Evolutionary conservation across 92 coral and sea anemone species (phyloP).

Genomic region (Bergia puertoricense): DNA sequence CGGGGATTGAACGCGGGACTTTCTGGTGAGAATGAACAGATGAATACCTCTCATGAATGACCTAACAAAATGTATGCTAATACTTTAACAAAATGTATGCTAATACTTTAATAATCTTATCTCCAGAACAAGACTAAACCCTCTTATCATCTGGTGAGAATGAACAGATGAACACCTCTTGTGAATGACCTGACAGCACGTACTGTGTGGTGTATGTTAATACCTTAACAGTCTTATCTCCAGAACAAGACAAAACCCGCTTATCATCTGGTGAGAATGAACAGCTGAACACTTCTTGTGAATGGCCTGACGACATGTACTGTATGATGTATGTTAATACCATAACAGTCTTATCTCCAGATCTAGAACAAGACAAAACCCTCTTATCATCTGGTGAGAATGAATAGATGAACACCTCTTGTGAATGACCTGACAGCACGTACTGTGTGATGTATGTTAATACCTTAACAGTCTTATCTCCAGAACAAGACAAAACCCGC

Average conservation of each 20-base stretch:
- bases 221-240: conserved; percentile 94
- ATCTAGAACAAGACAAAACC: conserved; percentile 84
- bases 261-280: conserved; percentile 85
- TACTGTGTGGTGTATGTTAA: too few species aligned
- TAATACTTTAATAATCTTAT: conserved; percentile 83
- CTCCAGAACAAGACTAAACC: conserved; percentile 88
- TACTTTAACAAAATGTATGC: conserved; percentile 67
- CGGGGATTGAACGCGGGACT: too few species aligned
- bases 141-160: conserved; percentile 81
- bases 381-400: conserved; percentile 82
- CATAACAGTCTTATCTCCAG: conserved; percentile 92
- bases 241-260: conserved; percentile 81
- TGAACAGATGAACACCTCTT: conserved; percentile 59
- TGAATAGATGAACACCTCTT: conserved; percentile 59
- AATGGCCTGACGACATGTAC: too few species aligned
- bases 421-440: too few species aligned
- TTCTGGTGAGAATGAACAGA: conserved; percentile 86
- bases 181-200: too few species aligned
- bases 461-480: conserved; percentile 94
- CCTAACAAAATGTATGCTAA: too few species aligned
- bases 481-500: conserved; percentile 81
- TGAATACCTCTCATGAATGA: conserved; percentile 22
- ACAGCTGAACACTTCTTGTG: conserved; percentile 90
- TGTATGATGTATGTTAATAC: too few species aligned
- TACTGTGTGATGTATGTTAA: too few species aligned